phyloP scores from a whole-genome alignment of 1,140 invertebrate species.

The Zaprionus davidi region DNA sequence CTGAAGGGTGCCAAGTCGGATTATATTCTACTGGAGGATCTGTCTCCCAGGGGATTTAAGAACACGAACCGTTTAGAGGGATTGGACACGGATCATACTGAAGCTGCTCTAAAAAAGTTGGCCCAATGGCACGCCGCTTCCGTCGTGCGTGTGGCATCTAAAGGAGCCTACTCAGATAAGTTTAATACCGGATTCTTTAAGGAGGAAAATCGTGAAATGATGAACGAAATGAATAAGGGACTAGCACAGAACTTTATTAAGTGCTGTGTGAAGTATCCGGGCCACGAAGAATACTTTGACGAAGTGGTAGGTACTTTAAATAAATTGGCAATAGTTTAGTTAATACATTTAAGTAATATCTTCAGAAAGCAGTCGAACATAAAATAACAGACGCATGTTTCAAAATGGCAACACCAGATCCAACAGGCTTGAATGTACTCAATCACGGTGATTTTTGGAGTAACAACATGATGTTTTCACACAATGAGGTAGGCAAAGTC shows the following conservation, averaged over 20 bases:
- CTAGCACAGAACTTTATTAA: constrained; percentile 40
- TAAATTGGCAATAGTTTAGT: not conserved
- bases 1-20: constrained; percentile 39
- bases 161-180: constrained; percentile 64
- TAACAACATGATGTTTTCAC: constrained; percentile 87
- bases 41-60: constrained; percentile 78
- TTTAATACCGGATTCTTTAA: constrained; percentile 49
- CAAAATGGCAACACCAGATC: constrained; percentile 49
- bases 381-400: constrained; percentile 44
- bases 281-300: constrained; percentile 57
- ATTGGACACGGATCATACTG: constrained; percentile 85
- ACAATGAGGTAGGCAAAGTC: constrained; percentile 84
- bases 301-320: constrained; percentile 46
- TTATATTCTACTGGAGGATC: constrained; percentile 85
- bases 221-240: constrained; percentile 46
- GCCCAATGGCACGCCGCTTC: constrained; percentile 86
- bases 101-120: constrained; percentile 84
- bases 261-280: constrained; percentile 48
- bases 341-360: not conserved
- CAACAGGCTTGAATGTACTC: constrained; percentile 86
- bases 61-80: constrained; percentile 86
- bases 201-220: constrained; percentile 44
- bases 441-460: constrained; percentile 87
- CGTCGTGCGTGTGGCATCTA: constrained; percentile 84
- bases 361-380: constrained; percentile 3